phyloP scores from a whole-genome alignment of 1,140 invertebrate species.

The Cyphomyrmex costatus region DNA sequence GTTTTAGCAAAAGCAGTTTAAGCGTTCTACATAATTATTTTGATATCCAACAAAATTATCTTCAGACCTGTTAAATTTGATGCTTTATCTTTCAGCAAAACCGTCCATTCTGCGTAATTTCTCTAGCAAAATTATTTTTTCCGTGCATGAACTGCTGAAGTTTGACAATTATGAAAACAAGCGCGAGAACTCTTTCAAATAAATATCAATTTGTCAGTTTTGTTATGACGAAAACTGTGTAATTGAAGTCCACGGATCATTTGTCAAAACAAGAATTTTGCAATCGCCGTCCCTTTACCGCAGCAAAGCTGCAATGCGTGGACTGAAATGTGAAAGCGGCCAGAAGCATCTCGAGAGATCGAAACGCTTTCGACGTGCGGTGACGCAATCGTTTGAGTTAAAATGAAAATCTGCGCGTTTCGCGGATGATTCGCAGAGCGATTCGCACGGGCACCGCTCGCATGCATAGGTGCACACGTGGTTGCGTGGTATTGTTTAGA shows the following conservation, averaged over 20 bases:
- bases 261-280: constrained; percentile 25
- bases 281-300: background rate
- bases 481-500: constrained; percentile 74
- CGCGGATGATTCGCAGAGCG: constrained; percentile 59
- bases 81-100: no score
- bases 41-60: no score
- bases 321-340: constrained; percentile 7
- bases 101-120: no score
- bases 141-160: background rate
- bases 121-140: no score
- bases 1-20: no score
- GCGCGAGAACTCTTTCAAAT: background rate
- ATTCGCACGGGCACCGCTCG: constrained; percentile 44
- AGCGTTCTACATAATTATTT: no score
- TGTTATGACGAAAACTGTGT: background rate
- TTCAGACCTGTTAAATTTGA: no score
- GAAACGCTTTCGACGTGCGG: background rate
- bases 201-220: constrained; percentile 3
- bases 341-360: background rate
- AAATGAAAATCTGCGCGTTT: constrained; percentile 32
- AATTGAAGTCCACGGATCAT: background rate
- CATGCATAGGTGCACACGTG: constrained; percentile 59
- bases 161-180: background rate
- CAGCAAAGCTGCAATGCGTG: no score
- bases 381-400: background rate